Evolutionary conservation across 1,140 invertebrate genomes (phyloP).

Genomic region (Oscheius sp.): DNA sequence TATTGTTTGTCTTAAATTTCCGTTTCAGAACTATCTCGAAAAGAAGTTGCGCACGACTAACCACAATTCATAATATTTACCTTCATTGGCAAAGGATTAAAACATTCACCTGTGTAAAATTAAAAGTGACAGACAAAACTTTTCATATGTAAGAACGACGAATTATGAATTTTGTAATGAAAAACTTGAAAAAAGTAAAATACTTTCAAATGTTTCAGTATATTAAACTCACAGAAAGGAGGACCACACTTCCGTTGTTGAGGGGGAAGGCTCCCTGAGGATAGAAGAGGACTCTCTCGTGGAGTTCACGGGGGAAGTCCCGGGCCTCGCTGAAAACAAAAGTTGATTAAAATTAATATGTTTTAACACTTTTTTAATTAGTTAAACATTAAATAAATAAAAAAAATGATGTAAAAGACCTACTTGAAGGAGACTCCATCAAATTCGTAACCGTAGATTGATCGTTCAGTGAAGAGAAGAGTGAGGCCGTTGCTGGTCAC

Average conservation of each 20-base stretch:
- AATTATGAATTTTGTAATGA: too few species aligned
- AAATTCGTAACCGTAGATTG: slow-evolving; percentile 30
- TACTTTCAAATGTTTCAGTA: not conserved
- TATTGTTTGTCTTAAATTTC: too few species aligned
- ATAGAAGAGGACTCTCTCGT: slow-evolving; percentile 38
- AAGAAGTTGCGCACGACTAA: too few species aligned
- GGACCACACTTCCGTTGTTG: slow-evolving; percentile 31
- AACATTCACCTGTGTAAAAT: too few species aligned
- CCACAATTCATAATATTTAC: too few species aligned
- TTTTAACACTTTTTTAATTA: too few species aligned
- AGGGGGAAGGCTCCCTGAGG: slow-evolving; percentile 33
- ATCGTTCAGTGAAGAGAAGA: slow-evolving; percentile 30
- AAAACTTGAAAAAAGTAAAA: too few species aligned
- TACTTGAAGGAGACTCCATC: slow-evolving; percentile 28
- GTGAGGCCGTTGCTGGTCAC: slow-evolving; percentile 21
- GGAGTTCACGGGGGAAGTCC: slow-evolving; percentile 28
- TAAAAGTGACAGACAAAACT: too few species aligned
- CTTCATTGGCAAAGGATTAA: too few species aligned
- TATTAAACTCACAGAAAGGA: slow-evolving; percentile 21
- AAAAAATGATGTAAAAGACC: not conserved
- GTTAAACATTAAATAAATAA: not conserved
- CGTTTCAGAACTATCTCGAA: too few species aligned
- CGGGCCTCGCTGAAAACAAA: slow-evolving; percentile 20
- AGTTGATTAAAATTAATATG: too few species aligned
- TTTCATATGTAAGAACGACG: too few species aligned